These are phyloP conservation scores for Macrosiphum euphorbiae DNA, from an alignment of 2,888 invertebrate genomes.

Conservation along the genomic window DNA sequence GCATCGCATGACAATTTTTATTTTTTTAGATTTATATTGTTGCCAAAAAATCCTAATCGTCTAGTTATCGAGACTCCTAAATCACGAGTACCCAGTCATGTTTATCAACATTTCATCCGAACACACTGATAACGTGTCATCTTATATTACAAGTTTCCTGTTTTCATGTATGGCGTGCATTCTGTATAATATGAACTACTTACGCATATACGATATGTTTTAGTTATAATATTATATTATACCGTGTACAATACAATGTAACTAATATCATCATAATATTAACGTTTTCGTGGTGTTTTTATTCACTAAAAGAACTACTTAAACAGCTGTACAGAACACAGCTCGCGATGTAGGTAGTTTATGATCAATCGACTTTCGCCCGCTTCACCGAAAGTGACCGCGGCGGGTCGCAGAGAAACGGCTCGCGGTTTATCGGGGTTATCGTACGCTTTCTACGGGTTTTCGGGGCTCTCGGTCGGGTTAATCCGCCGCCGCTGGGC, in stretches of 20 bases:
- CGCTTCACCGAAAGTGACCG: slow-evolving; percentile 49
- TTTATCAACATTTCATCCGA: not conserved
- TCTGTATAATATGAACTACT: too few relatives aligned
- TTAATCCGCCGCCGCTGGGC: slow-evolving; percentile 35
- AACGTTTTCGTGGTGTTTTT: not conserved
- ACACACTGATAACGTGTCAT: not conserved
- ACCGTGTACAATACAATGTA: not conserved
- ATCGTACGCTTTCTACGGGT: slow-evolving; percentile 52
- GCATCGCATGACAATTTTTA: not conserved
- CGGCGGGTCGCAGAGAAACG: slow-evolving; percentile 28
- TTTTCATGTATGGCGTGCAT: too few relatives aligned
- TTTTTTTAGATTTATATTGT: not conserved
- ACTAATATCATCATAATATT: not conserved
- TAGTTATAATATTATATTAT: not conserved
- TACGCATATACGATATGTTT: not conserved
- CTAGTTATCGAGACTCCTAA: not conserved
- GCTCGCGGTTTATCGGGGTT: not conserved
- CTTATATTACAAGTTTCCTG: not conserved
- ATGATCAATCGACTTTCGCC: slow-evolving; percentile 63
- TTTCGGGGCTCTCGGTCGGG: slow-evolving; percentile 39
- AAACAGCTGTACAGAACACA: not conserved
- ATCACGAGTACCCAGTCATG: not conserved
- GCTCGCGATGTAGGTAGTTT: not conserved
- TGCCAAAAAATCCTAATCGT: not conserved
- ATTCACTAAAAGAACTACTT: not conserved